Evolutionary conservation across 1,140 invertebrate genomes (phyloP).

Genomic region (Ericerus pela): DNA sequence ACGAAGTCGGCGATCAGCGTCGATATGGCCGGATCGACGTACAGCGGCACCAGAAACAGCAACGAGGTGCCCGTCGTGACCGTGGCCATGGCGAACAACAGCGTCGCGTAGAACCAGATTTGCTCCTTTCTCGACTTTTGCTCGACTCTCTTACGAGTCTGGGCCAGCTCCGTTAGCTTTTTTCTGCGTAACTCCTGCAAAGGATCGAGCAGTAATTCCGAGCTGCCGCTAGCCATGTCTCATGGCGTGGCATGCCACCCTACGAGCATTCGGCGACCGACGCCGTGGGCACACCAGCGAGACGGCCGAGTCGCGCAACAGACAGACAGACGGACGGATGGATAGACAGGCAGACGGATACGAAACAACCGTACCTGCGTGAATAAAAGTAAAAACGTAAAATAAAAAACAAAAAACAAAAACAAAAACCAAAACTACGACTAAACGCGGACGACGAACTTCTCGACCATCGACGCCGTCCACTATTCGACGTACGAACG

Average conservation of each 20-base stretch:
- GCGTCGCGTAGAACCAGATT: constrained; percentile 61
- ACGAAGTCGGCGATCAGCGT: constrained; percentile 70
- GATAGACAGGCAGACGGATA: no score
- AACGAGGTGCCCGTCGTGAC: constrained; percentile 66
- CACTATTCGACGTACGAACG: no score
- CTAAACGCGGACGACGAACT: no score
- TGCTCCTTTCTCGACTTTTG: constrained; percentile 54
- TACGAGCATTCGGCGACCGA: constrained; percentile 27
- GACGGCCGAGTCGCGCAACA: no score
- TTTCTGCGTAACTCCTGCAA: constrained; percentile 47
- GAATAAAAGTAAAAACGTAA: no score
- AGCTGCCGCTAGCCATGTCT: constrained; percentile 64
- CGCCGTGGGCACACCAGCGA: constrained; percentile 18
- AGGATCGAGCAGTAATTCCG: constrained; percentile 63
- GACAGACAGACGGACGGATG: no score
- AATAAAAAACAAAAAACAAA: no score
- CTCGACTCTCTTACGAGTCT: constrained; percentile 37
- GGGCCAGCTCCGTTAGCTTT: constrained; percentile 49
- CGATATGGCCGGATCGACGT: constrained; percentile 77
- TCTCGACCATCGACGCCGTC: no score
- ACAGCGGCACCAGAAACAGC: constrained; percentile 72
- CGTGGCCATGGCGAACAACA: constrained; percentile 56
- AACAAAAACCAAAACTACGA: no score
- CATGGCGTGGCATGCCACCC: constrained; percentile 26
- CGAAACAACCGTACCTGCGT: no score